A percentile compares a stretch with the other conserved stretches of the same genome.
phyloP scores from a whole-genome alignment of 2,888 invertebrate genomes.

The Mechanitis mazaeus region DNA sequence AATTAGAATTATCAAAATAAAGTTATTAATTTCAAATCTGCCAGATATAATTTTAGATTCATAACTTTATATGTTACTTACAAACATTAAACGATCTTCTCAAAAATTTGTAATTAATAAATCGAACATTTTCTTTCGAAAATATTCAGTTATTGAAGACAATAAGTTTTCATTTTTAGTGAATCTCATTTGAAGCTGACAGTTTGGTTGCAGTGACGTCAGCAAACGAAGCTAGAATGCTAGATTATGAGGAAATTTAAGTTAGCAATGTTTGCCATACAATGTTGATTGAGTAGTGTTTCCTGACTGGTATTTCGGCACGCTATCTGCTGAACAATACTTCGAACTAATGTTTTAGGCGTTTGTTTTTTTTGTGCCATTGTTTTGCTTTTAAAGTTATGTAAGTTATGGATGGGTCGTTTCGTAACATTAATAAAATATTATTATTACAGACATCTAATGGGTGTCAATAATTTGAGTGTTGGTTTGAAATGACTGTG shows the following conservation, averaged over 20 bases:
- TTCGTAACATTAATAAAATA: not conserved
- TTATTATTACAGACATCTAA: not conserved
- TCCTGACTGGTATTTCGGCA: constrained; percentile 18
- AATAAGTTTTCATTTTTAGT: constrained; percentile 13
- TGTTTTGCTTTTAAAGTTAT: constrained; percentile 2
- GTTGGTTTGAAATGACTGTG: too few species aligned
- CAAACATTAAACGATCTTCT: not conserved
- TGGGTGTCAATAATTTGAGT: too few species aligned
- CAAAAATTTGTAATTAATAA: not conserved
- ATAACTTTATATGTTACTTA: not conserved
- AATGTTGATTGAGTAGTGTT: constrained; percentile 26
- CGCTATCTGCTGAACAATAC: constrained; percentile 18
- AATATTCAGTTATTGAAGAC: constrained; percentile 13
- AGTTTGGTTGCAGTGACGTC: constrained; percentile 22
- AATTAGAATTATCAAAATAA: too few species aligned
- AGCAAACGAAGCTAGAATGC: constrained; percentile 19
- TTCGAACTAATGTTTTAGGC: constrained; percentile 8
- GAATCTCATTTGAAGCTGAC: constrained; percentile 25
- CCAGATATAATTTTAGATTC: too few species aligned
- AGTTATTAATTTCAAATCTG: too few species aligned
- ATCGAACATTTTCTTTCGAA: not conserved
- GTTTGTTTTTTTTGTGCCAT: constrained; percentile 4
- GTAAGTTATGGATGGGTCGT: not conserved
- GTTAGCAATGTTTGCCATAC: constrained; percentile 21
- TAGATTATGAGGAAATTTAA: constrained; percentile 20